A percentile compares a stretch with the other conserved stretches of the same genome.
Evolutionary conservation across 2,888 invertebrate species (phyloP).

Genomic region (Lasius fuliginosus): DNA sequence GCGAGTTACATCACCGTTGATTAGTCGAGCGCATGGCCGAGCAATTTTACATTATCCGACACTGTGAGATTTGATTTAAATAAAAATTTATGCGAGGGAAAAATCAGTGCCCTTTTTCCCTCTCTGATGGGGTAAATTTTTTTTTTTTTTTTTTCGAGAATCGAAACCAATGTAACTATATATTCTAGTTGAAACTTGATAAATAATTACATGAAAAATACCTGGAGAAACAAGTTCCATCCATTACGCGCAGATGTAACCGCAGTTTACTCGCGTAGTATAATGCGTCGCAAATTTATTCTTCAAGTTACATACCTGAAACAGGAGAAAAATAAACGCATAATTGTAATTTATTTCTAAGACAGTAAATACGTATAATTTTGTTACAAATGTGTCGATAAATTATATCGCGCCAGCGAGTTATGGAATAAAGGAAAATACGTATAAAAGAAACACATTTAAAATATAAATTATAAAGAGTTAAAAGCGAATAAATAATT

Average conservation of each 20-base stretch:
- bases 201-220: conserved; percentile 27
- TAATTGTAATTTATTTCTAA: neutral
- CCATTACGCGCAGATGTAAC: neutral
- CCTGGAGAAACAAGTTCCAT: neutral
- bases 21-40: conserved; percentile 47
- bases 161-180: conserved; percentile 8
- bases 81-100: neutral
- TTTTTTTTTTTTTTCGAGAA: neutral
- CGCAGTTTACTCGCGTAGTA: neutral
- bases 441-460: neutral
- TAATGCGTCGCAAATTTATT: neutral
- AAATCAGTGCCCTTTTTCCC: neutral
- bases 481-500: neutral
- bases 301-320: conserved; percentile 35
- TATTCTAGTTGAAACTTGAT: conserved; percentile 24
- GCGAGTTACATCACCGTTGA: conserved; percentile 62
- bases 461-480: neutral
- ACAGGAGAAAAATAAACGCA: neutral
- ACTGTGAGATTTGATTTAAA: conserved; percentile 1
- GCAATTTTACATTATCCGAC: conserved; percentile 19
- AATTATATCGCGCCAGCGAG: neutral
- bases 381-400: too few relatives aligned
- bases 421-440: neutral
- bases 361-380: neutral
- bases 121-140: neutral